Conservation (phyloP, 2,113 vertebrate genomes). For the Mustelus asterias region DNA sequence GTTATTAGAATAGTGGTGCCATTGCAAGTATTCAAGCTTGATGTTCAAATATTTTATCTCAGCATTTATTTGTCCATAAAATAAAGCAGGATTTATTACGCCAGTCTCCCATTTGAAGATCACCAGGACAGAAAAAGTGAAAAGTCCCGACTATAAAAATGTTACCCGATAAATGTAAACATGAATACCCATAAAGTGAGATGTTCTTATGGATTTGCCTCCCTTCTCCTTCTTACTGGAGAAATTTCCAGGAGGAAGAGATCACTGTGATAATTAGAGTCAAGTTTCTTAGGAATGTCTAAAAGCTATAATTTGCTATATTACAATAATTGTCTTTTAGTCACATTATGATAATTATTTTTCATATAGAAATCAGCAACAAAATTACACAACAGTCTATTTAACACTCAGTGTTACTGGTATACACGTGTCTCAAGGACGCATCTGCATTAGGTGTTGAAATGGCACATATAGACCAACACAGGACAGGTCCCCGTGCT, state of each 20-base stretch:
- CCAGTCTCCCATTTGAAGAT: conserved; percentile 64
- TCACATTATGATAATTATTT: not conserved
- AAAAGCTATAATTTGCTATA: conserved; percentile 13
- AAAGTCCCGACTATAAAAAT: conserved; percentile 46
- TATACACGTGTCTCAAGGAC: not conserved
- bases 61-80: conserved; percentile 85
- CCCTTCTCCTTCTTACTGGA: not conserved
- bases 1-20: conserved; percentile 65
- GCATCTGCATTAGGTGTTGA: not conserved
- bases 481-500: not conserved
- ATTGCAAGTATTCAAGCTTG: conserved; percentile 64
- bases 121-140: conserved; percentile 59
- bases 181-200: conserved; percentile 29
- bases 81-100: conserved; percentile 71
- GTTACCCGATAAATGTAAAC: conserved; percentile 32
- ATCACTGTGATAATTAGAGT: conserved; percentile 15
- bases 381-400: not conserved
- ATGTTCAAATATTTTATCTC: conserved; percentile 75
- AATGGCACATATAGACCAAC: not conserved
- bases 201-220: not conserved
- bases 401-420: not conserved
- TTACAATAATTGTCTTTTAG: conserved; percentile 4
- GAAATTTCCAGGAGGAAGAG: not conserved
- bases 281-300: not conserved
- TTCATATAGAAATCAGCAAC: conserved; percentile 23